Percentiles rank a stretch among this genome's conserved stretches.
These are phyloP conservation scores for Pipra filicauda DNA, from an alignment of 2,113 vertebrate species.

Conservation along the genomic window DNA sequence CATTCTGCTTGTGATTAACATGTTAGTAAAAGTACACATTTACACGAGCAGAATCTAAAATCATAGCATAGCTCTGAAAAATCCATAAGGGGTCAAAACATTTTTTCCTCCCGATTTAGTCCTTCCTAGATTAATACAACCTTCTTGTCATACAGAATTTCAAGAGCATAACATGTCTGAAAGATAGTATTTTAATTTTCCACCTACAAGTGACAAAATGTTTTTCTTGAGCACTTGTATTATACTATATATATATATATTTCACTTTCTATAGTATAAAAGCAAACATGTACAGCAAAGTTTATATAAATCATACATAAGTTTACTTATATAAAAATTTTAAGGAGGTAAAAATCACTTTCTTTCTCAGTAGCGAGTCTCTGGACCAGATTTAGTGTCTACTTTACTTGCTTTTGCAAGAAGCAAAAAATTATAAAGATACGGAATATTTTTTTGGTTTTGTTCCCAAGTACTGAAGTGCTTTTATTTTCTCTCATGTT, in stretches of 20 bases:
- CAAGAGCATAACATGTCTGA: neutral
- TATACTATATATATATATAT: neutral
- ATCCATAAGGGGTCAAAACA: neutral
- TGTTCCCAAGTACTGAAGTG: neutral
- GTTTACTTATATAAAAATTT: neutral
- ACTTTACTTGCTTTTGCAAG: neutral
- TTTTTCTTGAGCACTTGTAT: neutral
- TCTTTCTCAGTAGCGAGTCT: neutral
- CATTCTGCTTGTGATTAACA: constrained; percentile 15
- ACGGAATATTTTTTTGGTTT: neutral
- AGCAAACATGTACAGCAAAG: neutral
- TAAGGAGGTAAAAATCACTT: neutral
- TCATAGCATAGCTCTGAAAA: neutral
- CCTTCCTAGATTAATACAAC: neutral
- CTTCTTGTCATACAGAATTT: neutral
- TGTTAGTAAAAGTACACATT: neutral
- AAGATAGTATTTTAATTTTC: neutral
- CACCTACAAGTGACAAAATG: neutral
- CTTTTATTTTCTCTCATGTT: neutral
- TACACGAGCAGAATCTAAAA: constrained; percentile 18
- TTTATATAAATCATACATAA: neutral
- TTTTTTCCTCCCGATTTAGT: neutral
- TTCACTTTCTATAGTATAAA: neutral
- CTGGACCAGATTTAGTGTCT: neutral
- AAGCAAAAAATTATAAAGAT: neutral